Percentiles rank a stretch among this genome's conserved stretches.
These are phyloP conservation scores for Corella eumyota DNA, from an alignment of 23 tunicate genomes.

Conservation along the genomic window DNA sequence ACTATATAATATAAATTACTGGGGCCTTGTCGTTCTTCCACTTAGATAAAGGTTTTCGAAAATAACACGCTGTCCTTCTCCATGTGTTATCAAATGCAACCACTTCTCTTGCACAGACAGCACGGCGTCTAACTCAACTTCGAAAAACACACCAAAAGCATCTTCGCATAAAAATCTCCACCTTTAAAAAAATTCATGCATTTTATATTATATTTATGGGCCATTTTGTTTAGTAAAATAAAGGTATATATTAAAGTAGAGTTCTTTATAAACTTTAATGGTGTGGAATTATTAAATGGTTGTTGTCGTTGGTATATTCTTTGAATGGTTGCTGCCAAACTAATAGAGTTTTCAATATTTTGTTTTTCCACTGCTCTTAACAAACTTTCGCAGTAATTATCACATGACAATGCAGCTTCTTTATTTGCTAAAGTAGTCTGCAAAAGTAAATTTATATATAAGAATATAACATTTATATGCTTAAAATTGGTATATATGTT, in stretches of 20 bases:
- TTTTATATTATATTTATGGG: neutral
- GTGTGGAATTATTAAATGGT: neutral
- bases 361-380: conserved; percentile 51
- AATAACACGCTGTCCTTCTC: conserved; percentile 68
- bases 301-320: conserved; percentile 18
- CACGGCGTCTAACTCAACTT: conserved; percentile 11
- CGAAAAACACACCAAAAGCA: conserved; percentile 72
- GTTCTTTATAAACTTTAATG: neutral
- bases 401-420: neutral
- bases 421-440: neutral
- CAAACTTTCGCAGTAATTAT: conserved; percentile 36
- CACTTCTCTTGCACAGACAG: conserved; percentile 6
- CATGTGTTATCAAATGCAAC: conserved; percentile 26
- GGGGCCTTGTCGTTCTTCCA: conserved; percentile 43
- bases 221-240: too few relatives aligned
- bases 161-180: conserved; percentile 53
- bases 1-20: conserved; percentile 20
- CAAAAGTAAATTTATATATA: neutral
- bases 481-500: too few relatives aligned
- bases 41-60: conserved; percentile 27
- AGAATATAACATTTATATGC: too few relatives aligned
- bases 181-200: neutral
- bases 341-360: neutral
- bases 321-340: conserved; percentile 57
- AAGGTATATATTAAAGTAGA: neutral